Conservation (phyloP, 2,888 invertebrate species). For the Apotomis turbidana region DNA sequence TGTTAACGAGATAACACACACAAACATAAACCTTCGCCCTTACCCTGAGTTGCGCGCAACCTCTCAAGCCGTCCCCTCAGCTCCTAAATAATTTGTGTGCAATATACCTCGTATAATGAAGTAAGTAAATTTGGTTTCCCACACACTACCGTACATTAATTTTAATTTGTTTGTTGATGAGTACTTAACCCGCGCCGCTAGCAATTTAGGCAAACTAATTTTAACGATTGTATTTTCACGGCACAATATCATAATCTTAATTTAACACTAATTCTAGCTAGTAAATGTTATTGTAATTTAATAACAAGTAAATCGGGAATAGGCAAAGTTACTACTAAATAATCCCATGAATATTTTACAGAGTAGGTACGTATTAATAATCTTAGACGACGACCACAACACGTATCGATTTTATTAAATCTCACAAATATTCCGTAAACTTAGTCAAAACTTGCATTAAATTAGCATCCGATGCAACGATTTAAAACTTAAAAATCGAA, state of each 20-base stretch:
- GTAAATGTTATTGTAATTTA: not conserved
- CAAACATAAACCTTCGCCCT: slow-evolving; percentile 48
- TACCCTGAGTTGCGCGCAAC: slow-evolving; percentile 56
- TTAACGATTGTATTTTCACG: slow-evolving; percentile 8
- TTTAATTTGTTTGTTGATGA: slow-evolving; percentile 25
- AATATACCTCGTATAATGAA: slow-evolving; percentile 34
- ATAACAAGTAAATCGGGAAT: not conserved
- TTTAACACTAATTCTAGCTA: not conserved
- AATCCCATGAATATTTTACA: no score
- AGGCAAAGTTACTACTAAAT: not conserved
- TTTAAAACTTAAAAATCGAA: not conserved
- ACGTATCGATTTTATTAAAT: slow-evolving; percentile 5
- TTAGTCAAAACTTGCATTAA: not conserved
- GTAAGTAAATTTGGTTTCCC: slow-evolving; percentile 24
- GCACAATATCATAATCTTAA: not conserved
- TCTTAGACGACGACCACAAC: not conserved
- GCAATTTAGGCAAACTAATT: not conserved
- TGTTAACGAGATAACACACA: slow-evolving; percentile 45
- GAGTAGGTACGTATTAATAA: not conserved
- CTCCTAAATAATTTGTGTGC: slow-evolving; percentile 39
- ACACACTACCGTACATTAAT: slow-evolving; percentile 25
- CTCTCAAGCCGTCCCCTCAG: slow-evolving; percentile 25
- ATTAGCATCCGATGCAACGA: not conserved
- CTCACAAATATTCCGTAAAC: not conserved
- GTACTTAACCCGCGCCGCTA: not conserved